phyloP scores from a whole-genome alignment of 2,888 invertebrate genomes.

The Caenorhabditis plicata region DNA sequence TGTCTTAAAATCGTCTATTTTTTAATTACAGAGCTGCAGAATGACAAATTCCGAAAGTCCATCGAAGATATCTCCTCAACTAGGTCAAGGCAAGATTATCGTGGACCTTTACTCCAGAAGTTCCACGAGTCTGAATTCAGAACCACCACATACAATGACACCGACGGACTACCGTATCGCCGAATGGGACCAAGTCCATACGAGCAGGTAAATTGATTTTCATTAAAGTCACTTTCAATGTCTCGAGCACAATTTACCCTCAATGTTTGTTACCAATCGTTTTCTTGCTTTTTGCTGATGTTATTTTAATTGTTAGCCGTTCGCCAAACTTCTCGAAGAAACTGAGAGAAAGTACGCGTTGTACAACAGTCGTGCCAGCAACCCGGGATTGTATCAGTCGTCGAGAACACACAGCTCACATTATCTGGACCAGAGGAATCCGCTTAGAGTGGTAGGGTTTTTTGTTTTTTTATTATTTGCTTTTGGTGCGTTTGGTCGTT shows the following conservation, averaged over 20 bases:
- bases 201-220: slow-evolving; percentile 45
- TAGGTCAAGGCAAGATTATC: slow-evolving; percentile 49
- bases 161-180: slow-evolving; percentile 42
- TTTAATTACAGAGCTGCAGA: slow-evolving; percentile 17
- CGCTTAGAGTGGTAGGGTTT: slow-evolving; percentile 10
- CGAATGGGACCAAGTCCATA: slow-evolving; percentile 49
- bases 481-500: background rate
- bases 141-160: slow-evolving; percentile 30
- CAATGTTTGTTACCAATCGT: background rate
- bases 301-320: slow-evolving; percentile 51
- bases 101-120: slow-evolving; percentile 63
- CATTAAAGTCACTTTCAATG: background rate
- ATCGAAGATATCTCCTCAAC: slow-evolving; percentile 53
- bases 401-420: background rate
- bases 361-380: slow-evolving; percentile 54
- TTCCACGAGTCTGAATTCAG: slow-evolving; percentile 62
- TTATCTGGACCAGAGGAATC: no score
- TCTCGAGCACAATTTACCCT: background rate
- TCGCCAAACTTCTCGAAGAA: slow-evolving; percentile 59
- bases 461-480: background rate
- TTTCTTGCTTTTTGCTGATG: background rate
- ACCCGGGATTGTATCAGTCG: slow-evolving; percentile 50
- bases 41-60: slow-evolving; percentile 55
- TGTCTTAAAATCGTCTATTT: no score
- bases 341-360: slow-evolving; percentile 59